Evolutionary conservation across 2,113 vertebrate genomes (phyloP), one percentile per base, ranked within the genome.

Genomic region (Tychaedon coryphoeus): DNA sequence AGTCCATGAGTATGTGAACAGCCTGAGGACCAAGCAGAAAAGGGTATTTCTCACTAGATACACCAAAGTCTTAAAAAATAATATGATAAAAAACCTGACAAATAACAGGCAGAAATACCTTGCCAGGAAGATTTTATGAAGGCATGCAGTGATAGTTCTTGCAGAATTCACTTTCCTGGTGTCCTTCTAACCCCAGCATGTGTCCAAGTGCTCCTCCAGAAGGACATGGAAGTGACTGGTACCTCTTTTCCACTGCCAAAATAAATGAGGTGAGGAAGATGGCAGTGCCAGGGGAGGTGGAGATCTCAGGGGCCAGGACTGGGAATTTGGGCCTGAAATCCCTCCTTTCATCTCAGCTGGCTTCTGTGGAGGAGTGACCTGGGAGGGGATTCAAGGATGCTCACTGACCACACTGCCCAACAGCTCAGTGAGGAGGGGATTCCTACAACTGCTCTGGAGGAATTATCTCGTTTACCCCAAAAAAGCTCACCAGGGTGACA

Each of bases 401-500:
- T 42, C 38, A 9, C 2, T 22, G 47, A 14, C 40, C 45, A 53
- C 2, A 0, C 13, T 69, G 14, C 19, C 67, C 38, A 36, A 22
- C 9, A 40, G 29, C 14, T 71, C 48, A 17, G 8, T 0, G 0
- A 23, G 24, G 14, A 58, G 5, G 3, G 5, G 1, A 7, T 74
- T 54, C n/a, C n/a, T 36, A 4, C 38, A n/a, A 2, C 19, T 6
- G 19, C 38, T 64, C 43, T 56, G 14, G 23, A 56, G 10, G 1
- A 75, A 23, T 72, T 57, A 5, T 10, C 7, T 6, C 3, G 0
- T 38, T 51, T 71, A 19, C n/a, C 45, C 10, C 1, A 2, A 24
- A 66, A 29, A 1, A 57, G 6, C 23, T 69, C n/a, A 45, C 29
- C 31, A 77, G 13, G 6, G 13, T 2, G 3, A 54, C 17, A 7